These are phyloP conservation scores for Cynocephalus volans DNA, from an alignment of 2,113 vertebrate species.

Conservation along the genomic window DNA sequence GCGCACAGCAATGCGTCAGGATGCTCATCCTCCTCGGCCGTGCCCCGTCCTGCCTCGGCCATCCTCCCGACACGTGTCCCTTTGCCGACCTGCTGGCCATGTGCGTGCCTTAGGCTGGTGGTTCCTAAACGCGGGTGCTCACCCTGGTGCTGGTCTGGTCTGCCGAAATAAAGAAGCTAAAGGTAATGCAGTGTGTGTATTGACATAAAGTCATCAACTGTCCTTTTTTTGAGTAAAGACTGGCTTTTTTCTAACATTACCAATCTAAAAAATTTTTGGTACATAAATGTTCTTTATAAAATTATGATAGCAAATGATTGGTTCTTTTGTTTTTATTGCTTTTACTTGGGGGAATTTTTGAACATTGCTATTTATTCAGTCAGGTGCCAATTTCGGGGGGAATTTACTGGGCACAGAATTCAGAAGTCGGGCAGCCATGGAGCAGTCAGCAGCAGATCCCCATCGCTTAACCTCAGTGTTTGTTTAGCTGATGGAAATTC, in stretches of 20 bases:
- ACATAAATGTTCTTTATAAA: background rate
- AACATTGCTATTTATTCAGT: background rate
- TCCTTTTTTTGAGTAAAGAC: background rate
- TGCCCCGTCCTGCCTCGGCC: no score
- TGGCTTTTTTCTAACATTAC: background rate
- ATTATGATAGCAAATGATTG: background rate
- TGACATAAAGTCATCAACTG: rapidly evolving
- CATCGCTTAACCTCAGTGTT: background rate
- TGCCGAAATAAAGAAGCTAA: background rate
- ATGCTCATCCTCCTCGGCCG: background rate
- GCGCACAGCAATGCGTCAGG: background rate
- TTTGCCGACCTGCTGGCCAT: rapidly evolving
- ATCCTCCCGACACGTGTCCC: no score
- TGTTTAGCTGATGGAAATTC: background rate
- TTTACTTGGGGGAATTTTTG: background rate
- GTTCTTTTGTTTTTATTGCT: background rate
- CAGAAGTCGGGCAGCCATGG: no score
- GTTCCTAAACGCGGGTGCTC: background rate
- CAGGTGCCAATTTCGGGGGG: background rate
- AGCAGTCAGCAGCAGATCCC: background rate
- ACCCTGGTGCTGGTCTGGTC: no score
- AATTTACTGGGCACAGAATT: background rate
- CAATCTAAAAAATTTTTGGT: background rate
- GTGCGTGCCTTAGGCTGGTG: background rate
- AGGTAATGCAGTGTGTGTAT: rapidly evolving